Evolutionary conservation across 1,140 invertebrate genomes (phyloP), one percentile per base, ranked within the genome.

Genomic region (Laodelphax striatellus): DNA sequence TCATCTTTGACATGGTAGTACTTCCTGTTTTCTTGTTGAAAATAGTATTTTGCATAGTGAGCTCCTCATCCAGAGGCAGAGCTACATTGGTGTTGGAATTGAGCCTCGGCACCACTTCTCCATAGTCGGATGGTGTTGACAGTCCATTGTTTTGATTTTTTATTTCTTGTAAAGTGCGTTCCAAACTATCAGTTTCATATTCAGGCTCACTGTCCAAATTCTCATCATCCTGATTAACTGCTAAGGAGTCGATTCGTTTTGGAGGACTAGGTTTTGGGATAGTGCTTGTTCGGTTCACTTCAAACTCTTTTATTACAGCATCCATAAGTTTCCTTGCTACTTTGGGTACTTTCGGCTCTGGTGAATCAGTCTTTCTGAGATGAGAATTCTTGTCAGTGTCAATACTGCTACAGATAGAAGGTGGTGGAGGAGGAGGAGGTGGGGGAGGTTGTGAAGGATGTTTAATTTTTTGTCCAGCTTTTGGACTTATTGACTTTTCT

Each of bases 171-270:
- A 58, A 52, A 1, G 76, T 71, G 63, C 85, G 78, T 72, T 91
- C 87, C 55, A 90, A 72, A 71, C 88, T 91, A 63, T 91, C 88
- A 1, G 85, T 82, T 67, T 91, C 87, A 64, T 88, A 90, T 58
- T 86, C 81, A 53, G 79, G 73, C 13, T 55, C 50, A 50, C 34
- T 41, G 22, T n/a, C 53, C 16, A 28, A 17, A 16, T 24, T 6
- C 13, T 38, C 24, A 22, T 34, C 22, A 10, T 62, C 60, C n/a
- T 57, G 17, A 10, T 52, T 43, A 17, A 21, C 14, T 11, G 42
- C 21, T 19, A 57, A 14, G 14, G 60, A 56, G 41, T 62, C 55
- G 19, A 22, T 52, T 52, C 43, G 56, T 43, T 22, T n/a, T 13
- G 19, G 54, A 17, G 43, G 43, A 34, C 34, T 62, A 14, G 55